These are phyloP conservation scores for Xyrichtys novacula DNA, from an alignment of 2,797 vertebrate genomes.

Conservation along the genomic window DNA sequence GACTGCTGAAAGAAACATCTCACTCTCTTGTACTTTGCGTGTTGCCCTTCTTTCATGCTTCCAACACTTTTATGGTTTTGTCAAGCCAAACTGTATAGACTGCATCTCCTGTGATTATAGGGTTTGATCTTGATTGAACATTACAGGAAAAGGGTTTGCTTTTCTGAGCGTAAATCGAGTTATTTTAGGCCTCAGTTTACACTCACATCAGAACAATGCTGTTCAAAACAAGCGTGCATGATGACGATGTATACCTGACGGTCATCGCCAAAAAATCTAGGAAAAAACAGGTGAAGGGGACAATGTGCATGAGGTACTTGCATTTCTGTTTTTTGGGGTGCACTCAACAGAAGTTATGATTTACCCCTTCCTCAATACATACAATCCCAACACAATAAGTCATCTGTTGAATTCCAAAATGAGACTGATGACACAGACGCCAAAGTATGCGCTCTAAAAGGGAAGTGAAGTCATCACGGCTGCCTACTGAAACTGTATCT, in stretches of 20 bases:
- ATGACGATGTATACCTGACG: conserved; percentile 27
- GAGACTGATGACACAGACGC: conserved; percentile 74
- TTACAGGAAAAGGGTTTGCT: not conserved
- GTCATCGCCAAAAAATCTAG: conserved; percentile 1
- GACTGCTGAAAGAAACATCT: conserved; percentile 70
- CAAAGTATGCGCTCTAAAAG: conserved; percentile 77
- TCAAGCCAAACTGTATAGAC: conserved; percentile 5
- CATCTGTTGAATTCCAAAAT: conserved; percentile 81
- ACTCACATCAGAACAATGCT: not conserved
- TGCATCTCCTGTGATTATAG: conserved; percentile 7
- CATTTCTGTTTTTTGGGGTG: conserved; percentile 27
- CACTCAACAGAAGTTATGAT: conserved; percentile 56
- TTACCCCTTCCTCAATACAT: conserved; percentile 49
- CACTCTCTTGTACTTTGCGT: conserved; percentile 25
- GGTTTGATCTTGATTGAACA: conserved; percentile 18
- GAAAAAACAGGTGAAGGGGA: not conserved
- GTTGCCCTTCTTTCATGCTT: conserved; percentile 29
- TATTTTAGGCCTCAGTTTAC: not conserved
- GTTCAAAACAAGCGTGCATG: conserved; percentile 26
- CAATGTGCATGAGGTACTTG: conserved; percentile 4
- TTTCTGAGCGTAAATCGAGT: not conserved
- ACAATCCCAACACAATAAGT: conserved; percentile 77
- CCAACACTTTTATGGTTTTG: conserved; percentile 36
- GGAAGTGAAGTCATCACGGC: conserved; percentile 81
- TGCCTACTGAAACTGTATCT: conserved; percentile 78